Percentiles rank a stretch among this genome's conserved stretches.
These are phyloP conservation scores for Raja brachyura DNA, from an alignment of 2,113 vertebrate species.

Conservation along the genomic window DNA sequence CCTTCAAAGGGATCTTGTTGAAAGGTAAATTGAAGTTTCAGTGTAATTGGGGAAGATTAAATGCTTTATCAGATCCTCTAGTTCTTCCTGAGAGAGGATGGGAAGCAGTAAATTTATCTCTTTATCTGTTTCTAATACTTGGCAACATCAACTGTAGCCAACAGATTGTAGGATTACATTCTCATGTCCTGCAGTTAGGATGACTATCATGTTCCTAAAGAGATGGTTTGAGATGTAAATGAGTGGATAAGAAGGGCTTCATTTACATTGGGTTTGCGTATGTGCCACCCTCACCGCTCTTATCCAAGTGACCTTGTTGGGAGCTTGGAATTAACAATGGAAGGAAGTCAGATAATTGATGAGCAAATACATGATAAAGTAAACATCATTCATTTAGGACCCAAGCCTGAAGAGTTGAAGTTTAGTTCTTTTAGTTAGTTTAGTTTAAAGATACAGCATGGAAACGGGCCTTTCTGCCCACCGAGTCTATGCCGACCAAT, in stretches of 20 bases:
- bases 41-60: not conserved
- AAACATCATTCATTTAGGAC: not conserved
- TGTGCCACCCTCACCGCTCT: not conserved
- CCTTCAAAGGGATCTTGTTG: too few species aligned
- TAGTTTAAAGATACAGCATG: too few species aligned
- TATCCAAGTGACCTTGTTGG: not conserved
- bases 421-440: too few species aligned
- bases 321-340: not conserved
- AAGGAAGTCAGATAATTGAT: not conserved
- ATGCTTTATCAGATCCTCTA: not conserved
- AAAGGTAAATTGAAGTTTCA: not conserved
- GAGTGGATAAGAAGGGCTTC: not conserved
- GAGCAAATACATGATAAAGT: not conserved
- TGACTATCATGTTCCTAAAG: too few species aligned
- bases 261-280: not conserved
- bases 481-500: too few species aligned
- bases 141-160: not conserved
- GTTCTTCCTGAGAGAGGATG: not conserved
- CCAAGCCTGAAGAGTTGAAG: not conserved
- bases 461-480: too few species aligned
- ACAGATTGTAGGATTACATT: too few species aligned
- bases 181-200: not conserved
- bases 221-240: not conserved
- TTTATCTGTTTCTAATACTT: not conserved
- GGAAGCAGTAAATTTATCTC: not conserved